Base-by-base conservation (phyloP, 2,888 invertebrate species). In the Brenthis daphne region DNA sequence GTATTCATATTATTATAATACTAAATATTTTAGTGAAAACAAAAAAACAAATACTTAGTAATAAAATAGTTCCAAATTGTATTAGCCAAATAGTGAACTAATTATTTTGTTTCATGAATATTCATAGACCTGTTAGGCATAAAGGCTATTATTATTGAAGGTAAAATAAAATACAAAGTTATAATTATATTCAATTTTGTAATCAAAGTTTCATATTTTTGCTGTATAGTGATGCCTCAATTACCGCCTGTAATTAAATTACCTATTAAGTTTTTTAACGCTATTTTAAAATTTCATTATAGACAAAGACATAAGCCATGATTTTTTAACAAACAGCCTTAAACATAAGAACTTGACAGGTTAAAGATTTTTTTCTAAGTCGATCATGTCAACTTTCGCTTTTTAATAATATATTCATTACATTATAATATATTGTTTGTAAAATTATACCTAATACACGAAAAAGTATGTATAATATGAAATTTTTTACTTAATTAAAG, bases 41-140 rank as follows among this genome's bases (percentile, higher is more conserved):
- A 54, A 6, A 54, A 6, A 54, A 14, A 13, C 14, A 56, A n/a
- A 33, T 37, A 56, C 47, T 54, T n/a, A 14, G 4, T 16, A 67
- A 24, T 53, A 82, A 79, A 77, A 80, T 82, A 60, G 14, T 60
- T 6, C 0, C 14, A 48, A 48, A n/a, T 50, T 48, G n/a, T 29
- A 60, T 14, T 48, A 60, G 14, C 48, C 24, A 50, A 60, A 50
- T 50, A 60, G 58, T 82, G 85, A 85, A 85, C 82, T 78, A 83
- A 68, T 82, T 78, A 76, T 85, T 85, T 80, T 77, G 75, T 75
- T 76, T 72, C 80, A 85, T 86, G 82, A 85, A 87, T 85, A 87
- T 86, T 86, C 81, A 78, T 79, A 78, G 24, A 82, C 73, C 81
- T 83, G 81, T 75, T 81, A 80, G 80, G 74, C 74, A 65, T 75